These are phyloP conservation scores for Synanthedon tipuliformis DNA, from an alignment of 2,888 invertebrate species.

Conservation along the genomic window DNA sequence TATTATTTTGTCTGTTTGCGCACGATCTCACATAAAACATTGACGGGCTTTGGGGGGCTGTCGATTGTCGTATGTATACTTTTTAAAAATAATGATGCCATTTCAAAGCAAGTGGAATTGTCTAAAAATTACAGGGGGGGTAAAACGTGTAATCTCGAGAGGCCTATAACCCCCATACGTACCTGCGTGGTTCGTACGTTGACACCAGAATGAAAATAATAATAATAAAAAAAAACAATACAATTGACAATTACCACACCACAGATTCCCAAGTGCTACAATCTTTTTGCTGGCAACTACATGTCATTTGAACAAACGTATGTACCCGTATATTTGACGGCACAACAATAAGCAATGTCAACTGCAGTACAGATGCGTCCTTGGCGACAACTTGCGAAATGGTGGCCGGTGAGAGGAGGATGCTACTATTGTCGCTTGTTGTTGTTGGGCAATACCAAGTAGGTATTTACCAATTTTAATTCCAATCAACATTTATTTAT, in stretches of 20 bases:
- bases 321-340: constrained; percentile 22
- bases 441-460: neutral
- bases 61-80: too few relatives aligned
- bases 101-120: too few relatives aligned
- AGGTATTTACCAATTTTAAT: too few relatives aligned
- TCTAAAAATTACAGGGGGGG: too few relatives aligned
- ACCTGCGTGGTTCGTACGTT: neutral
- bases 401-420: constrained; percentile 8
- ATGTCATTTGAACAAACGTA: constrained; percentile 32
- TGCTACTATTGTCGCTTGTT: constrained; percentile 1
- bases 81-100: too few relatives aligned
- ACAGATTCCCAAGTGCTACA: constrained; percentile 26
- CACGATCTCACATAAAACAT: too few relatives aligned
- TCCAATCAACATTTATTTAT: too few relatives aligned
- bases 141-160: too few relatives aligned
- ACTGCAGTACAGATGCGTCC: constrained; percentile 30
- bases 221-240: constrained; percentile 3
- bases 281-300: constrained; percentile 13
- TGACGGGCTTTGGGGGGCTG: too few relatives aligned
- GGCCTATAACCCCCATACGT: too few relatives aligned
- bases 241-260: constrained; percentile 30
- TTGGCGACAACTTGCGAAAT: constrained; percentile 24
- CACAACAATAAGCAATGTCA: constrained; percentile 47
- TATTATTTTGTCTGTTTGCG: too few relatives aligned
- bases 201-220: constrained; percentile 12